These are phyloP conservation scores for Argopecten irradians DNA, from an alignment of 1,140 invertebrate genomes.

Conservation along the genomic window DNA sequence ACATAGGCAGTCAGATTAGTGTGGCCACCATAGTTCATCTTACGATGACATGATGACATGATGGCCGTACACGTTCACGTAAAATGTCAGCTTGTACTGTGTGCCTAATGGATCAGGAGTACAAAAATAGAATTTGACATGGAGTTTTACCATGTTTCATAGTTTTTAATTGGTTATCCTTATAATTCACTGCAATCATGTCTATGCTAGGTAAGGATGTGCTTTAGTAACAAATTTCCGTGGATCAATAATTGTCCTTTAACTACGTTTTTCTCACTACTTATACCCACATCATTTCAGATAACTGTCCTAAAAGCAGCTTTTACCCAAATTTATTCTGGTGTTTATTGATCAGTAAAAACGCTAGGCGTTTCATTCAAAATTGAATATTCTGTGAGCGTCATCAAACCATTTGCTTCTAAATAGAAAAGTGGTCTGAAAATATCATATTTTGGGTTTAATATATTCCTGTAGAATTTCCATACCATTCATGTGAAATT, in stretches of 20 bases:
- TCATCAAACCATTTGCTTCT: no score
- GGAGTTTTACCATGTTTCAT: background rate
- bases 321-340: no score
- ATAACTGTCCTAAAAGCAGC: no score
- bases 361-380: no score
- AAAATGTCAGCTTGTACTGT: background rate
- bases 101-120: background rate
- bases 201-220: background rate
- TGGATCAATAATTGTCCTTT: background rate
- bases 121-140: constrained; percentile 5
- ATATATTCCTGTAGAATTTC: no score
- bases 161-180: background rate
- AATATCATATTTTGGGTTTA: no score
- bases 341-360: no score
- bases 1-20: background rate
- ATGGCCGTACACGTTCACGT: background rate
- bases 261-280: background rate
- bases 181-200: background rate
- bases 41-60: background rate
- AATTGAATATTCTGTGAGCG: no score
- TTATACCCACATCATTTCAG: background rate
- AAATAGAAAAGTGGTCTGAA: no score
- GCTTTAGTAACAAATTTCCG: background rate
- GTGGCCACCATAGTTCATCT: background rate
- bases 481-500: no score